Base-by-base conservation (phyloP, 2,797 vertebrate genomes). In the Sebastes cheni region DNA sequence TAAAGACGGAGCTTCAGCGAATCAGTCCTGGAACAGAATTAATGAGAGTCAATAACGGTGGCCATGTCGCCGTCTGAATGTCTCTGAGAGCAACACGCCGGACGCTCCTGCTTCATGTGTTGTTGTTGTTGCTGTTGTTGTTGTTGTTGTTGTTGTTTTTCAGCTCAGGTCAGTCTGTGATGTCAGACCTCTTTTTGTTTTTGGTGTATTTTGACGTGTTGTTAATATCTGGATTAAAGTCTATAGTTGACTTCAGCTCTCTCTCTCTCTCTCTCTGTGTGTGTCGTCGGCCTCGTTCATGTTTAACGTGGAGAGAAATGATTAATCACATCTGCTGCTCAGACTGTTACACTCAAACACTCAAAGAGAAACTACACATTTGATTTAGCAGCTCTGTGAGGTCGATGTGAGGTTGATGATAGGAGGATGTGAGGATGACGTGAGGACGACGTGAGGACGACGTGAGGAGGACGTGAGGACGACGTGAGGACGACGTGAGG, bases 191-290 rank as follows among this genome's bases (percentile, higher is more conserved):
- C 25, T 1, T 60, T 30, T 60, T 30, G 18, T 20, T 52, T 67
- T 14, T 73, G 0, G 59, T 82, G 58, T 70, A 75, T 73, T 75
- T 54, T 77, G 79, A 66, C 32, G 32, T 1, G 8, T 85, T 71
- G 52, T 65, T 22, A 64, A 12, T 72, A 52, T 75, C 12, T 71
- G 78, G 66, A 89, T 88, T 90, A 89, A 91, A 88, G 73, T 76
- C 16, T 23, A 70, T 70, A 62, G 71, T 72, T 66, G 71, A 77
- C 58, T 1, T 80, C 80, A 30, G 71, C 75, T 69, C 3, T 67
- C 5, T 30, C 30, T 30, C 75, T 69, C 3, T 67, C 5, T 30
- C 30, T 30, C 30, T 30, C 7, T 30, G 1, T 32, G 30, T 50
- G 77, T 67, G 67, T 27, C 8, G 39, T 22, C 2, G 7, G 58